phyloP scores from a whole-genome alignment of 2,888 invertebrate species.

The Liposcelis brunnea region DNA sequence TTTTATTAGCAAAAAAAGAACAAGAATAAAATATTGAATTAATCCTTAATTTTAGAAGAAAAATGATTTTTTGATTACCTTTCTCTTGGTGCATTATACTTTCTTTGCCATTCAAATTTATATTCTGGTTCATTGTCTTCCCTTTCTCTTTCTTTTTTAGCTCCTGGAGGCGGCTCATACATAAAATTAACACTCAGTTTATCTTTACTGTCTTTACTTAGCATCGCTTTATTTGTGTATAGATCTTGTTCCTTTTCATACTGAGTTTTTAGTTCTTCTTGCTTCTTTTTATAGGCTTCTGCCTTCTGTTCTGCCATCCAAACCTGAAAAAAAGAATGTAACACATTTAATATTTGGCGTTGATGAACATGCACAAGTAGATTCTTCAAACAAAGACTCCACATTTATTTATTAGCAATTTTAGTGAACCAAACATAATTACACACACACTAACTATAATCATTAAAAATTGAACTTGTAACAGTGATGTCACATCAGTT shows the following conservation, averaged over 20 bases:
- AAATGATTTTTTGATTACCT: conserved; percentile 30
- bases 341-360: neutral
- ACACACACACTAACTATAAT: too few relatives aligned
- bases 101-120: conserved; percentile 99
- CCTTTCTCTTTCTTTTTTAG: conserved; percentile 76
- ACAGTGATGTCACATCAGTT: too few relatives aligned
- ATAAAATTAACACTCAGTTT: conserved; percentile 96
- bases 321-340: conserved; percentile 40
- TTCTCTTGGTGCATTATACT: conserved; percentile 97
- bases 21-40: neutral
- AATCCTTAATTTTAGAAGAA: neutral
- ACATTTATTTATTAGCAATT: neutral
- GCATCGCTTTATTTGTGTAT: conserved; percentile 89
- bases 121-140: conserved; percentile 92
- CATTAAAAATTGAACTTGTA: too few relatives aligned
- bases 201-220: conserved; percentile 97
- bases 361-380: too few relatives aligned
- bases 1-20: neutral
- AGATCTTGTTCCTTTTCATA: conserved; percentile 99
- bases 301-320: conserved; percentile 99
- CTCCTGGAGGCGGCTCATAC: conserved; percentile 93
- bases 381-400: too few relatives aligned
- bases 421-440: too few relatives aligned
- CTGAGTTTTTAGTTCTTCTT: conserved; percentile 88
- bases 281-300: conserved; percentile 91